Evolutionary conservation across 2,113 vertebrate genomes (phyloP).

Genomic region (Rhineura floridana): DNA sequence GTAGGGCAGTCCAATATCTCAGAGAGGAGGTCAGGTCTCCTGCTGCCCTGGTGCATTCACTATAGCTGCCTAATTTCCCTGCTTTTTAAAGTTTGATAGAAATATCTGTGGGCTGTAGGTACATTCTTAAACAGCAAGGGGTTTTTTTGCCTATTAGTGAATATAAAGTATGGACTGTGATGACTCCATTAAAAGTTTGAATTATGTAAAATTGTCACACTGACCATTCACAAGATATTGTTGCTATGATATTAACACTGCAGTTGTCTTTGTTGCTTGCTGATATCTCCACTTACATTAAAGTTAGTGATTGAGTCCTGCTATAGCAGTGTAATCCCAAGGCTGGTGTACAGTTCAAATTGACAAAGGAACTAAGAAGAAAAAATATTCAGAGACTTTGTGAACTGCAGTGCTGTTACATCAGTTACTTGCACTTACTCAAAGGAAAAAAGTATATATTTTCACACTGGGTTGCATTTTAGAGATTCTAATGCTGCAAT

Average conservation of each 20-base stretch:
- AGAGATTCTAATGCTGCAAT: not conserved
- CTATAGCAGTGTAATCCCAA: constrained; percentile 5
- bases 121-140: too few relatives aligned
- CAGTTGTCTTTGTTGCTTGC: not conserved
- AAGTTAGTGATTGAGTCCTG: not conserved
- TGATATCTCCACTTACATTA: constrained; percentile 5
- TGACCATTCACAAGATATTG: not conserved
- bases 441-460: not conserved
- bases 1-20: too few relatives aligned
- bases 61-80: too few relatives aligned
- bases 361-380: not conserved
- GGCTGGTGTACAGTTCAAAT: not conserved
- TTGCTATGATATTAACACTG: not conserved
- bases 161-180: too few relatives aligned
- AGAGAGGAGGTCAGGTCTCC: too few relatives aligned
- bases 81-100: too few relatives aligned
- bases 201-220: not conserved
- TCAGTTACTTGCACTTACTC: not conserved
- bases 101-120: too few relatives aligned
- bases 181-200: too few relatives aligned
- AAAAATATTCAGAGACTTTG: not conserved
- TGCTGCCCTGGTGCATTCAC: too few relatives aligned
- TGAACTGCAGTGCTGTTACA: not conserved
- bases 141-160: too few relatives aligned
- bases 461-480: not conserved